A percentile compares a stretch with the other conserved stretches of the same genome.
phyloP scores from a whole-genome alignment of 1,140 invertebrate species.

The Centruroides sculpturatus region DNA sequence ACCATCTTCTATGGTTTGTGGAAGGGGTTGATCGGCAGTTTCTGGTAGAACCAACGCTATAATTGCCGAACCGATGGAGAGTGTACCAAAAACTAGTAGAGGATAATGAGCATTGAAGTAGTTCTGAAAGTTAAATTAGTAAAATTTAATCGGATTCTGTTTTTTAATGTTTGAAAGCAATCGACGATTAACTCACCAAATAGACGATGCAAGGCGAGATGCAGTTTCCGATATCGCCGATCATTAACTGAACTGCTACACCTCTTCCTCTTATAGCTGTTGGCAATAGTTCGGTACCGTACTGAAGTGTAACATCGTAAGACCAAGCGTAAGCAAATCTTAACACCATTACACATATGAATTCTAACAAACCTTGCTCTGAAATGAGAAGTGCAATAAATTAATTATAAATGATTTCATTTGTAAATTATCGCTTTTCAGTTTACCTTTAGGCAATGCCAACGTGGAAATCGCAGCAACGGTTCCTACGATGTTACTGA shows the following conservation, averaged over 20 bases:
- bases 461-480: background rate
- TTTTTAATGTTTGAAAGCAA: no score
- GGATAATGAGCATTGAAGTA: conserved; percentile 1
- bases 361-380: conserved; percentile 4
- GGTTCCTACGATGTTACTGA: conserved; percentile 28
- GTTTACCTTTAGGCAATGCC: background rate
- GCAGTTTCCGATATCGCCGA: conserved; percentile 67
- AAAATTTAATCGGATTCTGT: no score
- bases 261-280: conserved; percentile 73
- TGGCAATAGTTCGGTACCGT: conserved; percentile 68
- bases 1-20: conserved; percentile 23
- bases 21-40: conserved; percentile 21
- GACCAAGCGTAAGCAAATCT: conserved; percentile 49
- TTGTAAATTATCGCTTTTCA: no score
- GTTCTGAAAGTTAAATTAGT: background rate
- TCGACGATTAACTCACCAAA: conserved; percentile 37
- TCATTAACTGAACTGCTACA: conserved; percentile 65
- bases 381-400: background rate
- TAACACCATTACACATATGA: conserved; percentile 6
- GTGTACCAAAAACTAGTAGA: conserved; percentile 8
- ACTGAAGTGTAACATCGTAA: conserved; percentile 77
- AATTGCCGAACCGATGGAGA: conserved; percentile 19
- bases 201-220: conserved; percentile 68
- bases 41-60: conserved; percentile 24
- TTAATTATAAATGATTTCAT: background rate